Evolutionary conservation across 2,888 invertebrate species (phyloP).

Genomic region (Hydriomena furcata): DNA sequence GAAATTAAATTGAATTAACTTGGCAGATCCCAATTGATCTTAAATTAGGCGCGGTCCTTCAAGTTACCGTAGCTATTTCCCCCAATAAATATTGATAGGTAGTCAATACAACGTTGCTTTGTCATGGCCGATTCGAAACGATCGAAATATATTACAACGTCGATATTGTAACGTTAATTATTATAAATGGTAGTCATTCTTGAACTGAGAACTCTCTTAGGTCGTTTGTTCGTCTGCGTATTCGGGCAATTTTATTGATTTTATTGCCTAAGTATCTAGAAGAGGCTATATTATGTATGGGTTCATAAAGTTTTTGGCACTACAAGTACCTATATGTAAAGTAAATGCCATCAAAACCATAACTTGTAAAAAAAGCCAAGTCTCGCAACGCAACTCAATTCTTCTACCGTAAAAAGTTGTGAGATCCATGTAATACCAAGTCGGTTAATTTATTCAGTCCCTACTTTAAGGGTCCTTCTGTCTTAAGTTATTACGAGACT

Average conservation of each 20-base stretch:
- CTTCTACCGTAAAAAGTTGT: too few species aligned
- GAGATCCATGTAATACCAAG: too few species aligned
- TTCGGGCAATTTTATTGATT: constrained; percentile 26
- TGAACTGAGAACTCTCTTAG: constrained; percentile 27
- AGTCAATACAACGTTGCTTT: constrained; percentile 53
- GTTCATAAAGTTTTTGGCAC: constrained; percentile 1
- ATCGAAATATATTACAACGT: constrained; percentile 30
- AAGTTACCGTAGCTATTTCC: constrained; percentile 54
- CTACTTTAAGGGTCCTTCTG: too few species aligned
- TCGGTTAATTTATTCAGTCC: too few species aligned
- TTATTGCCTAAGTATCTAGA: constrained; percentile 19
- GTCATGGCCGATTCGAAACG: constrained; percentile 36
- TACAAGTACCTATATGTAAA: neutral
- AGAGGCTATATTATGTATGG: too few species aligned
- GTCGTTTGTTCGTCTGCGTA: constrained; percentile 26
- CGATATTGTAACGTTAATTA: constrained; percentile 36
- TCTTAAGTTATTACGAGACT: too few species aligned
- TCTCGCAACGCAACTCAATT: too few species aligned
- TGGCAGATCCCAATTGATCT: constrained; percentile 49
- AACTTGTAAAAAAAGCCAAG: too few species aligned
- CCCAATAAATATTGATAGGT: constrained; percentile 64
- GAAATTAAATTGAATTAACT: constrained; percentile 40
- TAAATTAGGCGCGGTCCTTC: constrained; percentile 50
- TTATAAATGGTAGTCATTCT: constrained; percentile 35
- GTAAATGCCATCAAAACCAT: too few species aligned